Base-by-base conservation (phyloP, 2,113 vertebrate genomes). In the Lichenostomus cassidix region DNA sequence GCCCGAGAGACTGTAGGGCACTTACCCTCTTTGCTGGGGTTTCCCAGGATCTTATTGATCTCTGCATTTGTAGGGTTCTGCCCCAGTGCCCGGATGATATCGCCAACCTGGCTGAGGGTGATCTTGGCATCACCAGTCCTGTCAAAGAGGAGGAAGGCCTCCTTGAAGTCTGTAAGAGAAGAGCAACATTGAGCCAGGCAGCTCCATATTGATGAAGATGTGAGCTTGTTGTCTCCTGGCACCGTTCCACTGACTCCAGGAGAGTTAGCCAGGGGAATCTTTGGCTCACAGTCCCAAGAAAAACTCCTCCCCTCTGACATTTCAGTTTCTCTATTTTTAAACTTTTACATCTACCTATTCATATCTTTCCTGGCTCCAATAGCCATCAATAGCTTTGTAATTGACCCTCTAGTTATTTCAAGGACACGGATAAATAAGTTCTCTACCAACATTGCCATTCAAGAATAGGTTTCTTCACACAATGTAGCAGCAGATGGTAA, bases 101-200 rank as follows among this genome's bases (percentile, higher is more conserved):
- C 99, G 0, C 99, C 99, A 49, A 99, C 98, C 98, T 99, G 99
- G 97, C 94, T 98, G 96, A 91, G 98, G 89, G 98, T 98, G 96
- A 99, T 98, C 97, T 99, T 99, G 98, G 42, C 94, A 89, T 99
- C 98, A 58, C 99, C 99, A 78, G 99, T 98, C 98, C 99, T 99
- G 98, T 99, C 99, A 81, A 99, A 99, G 96, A 99, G 99, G 97
- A 99, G 99, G 92, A 99, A 99, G 16, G 99, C 99, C 98, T 99
- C 99, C 98, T 99, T 99, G 98, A 99, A 99, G 88, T 99, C 99
- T 99, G 98, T 41, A 97, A 95, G 70, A 96, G 91, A 63, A 95
- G 74, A 97, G 56, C 41, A 80, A 31, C 13, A 84, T 46, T 70
- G 53, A 89, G 84, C 24, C 28, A 23, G 71, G 58, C 42, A 82